These are phyloP conservation scores for Pteria penguin DNA, from an alignment of 2,888 invertebrate species.

Conservation along the genomic window DNA sequence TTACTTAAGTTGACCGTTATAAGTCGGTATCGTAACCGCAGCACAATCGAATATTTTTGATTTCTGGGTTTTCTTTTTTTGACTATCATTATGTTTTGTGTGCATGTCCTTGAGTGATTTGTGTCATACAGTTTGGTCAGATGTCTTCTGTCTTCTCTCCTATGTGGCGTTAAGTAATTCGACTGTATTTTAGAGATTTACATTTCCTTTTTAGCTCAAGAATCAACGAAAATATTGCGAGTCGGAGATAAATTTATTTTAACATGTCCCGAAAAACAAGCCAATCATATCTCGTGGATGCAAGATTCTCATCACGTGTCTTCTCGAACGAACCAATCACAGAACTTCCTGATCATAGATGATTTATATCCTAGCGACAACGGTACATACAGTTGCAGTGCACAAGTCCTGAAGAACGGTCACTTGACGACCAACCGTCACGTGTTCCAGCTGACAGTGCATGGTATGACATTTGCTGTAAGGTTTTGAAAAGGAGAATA, in stretches of 20 bases:
- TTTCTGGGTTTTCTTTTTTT: too few relatives aligned
- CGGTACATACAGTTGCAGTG: neutral
- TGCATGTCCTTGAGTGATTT: too few relatives aligned
- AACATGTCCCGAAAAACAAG: neutral
- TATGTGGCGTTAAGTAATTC: too few relatives aligned
- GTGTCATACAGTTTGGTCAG: too few relatives aligned
- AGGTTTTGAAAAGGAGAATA: too few relatives aligned
- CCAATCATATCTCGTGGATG: neutral
- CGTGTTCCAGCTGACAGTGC: neutral
- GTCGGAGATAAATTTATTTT: neutral
- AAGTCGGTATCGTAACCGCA: too few relatives aligned
- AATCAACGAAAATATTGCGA: neutral
- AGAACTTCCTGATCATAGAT: neutral
- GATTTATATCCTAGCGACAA: slow-evolving; percentile 3
- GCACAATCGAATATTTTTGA: too few relatives aligned
- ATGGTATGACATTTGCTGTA: too few relatives aligned
- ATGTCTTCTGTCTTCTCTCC: too few relatives aligned
- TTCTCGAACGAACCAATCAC: neutral
- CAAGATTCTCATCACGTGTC: neutral
- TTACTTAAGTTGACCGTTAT: too few relatives aligned
- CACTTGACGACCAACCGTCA: neutral
- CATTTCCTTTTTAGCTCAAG: neutral
- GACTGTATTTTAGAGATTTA: neutral
- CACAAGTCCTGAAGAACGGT: neutral
- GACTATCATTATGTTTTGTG: too few relatives aligned